Conservation (phyloP, 2,113 vertebrate species). For the Pristiophorus japonicus region DNA sequence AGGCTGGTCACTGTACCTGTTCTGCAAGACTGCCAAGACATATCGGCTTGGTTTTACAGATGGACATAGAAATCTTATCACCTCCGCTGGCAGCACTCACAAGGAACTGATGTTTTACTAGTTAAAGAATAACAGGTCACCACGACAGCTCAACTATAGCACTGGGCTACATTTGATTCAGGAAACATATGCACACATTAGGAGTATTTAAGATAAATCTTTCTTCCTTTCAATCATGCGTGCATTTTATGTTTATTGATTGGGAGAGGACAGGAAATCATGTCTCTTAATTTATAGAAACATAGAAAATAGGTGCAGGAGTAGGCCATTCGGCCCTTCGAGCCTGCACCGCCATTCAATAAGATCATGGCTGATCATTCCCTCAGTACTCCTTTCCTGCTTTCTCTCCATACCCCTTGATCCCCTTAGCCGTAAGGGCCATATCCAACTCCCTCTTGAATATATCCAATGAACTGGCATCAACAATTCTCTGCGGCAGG, state of each 20-base stretch:
- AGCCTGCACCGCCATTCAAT: too few relatives aligned
- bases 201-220: too few relatives aligned
- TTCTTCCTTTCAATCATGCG: not conserved
- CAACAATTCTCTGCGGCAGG: too few relatives aligned
- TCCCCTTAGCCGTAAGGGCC: too few relatives aligned
- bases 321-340: too few relatives aligned
- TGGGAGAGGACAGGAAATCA: not conserved
- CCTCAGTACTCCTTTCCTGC: too few relatives aligned
- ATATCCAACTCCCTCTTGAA: too few relatives aligned
- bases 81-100: slow-evolving; percentile 9
- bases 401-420: too few relatives aligned
- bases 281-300: too few relatives aligned
- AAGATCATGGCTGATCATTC: too few relatives aligned
- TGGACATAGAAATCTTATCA: not conserved
- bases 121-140: not conserved
- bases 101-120: not conserved
- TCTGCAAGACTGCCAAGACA: not conserved
- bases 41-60: slow-evolving; percentile 12
- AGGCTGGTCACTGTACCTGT: not conserved
- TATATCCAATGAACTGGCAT: too few relatives aligned
- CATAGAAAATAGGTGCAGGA: too few relatives aligned
- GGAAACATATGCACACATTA: not conserved
- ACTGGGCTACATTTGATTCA: not conserved
- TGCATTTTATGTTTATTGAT: not conserved
- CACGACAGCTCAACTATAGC: not conserved